phyloP scores from a whole-genome alignment of 2,888 invertebrate species.

The Scotopteryx bipunctaria region DNA sequence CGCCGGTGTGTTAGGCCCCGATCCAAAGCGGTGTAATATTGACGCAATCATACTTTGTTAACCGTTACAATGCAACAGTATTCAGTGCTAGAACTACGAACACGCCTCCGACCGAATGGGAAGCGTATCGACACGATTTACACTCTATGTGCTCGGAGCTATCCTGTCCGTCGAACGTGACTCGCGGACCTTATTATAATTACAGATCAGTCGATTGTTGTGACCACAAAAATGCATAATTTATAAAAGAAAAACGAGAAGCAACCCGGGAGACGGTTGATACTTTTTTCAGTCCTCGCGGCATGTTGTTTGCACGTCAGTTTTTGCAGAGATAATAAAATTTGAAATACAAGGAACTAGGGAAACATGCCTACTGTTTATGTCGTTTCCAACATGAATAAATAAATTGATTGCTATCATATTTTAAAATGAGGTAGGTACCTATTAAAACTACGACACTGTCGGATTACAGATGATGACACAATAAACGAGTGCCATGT shows the following conservation, averaged over 20 bases:
- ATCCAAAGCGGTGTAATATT: slow-evolving; percentile 53
- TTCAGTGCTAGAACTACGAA: slow-evolving; percentile 52
- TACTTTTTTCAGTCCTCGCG: slow-evolving; percentile 60
- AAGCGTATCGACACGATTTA: slow-evolving; percentile 55
- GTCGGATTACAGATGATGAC: slow-evolving; percentile 29
- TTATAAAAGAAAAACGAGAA: slow-evolving; percentile 70
- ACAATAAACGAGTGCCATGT: slow-evolving; percentile 31
- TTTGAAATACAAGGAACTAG: slow-evolving; percentile 50
- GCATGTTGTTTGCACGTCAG: slow-evolving; percentile 57
- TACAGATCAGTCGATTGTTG: slow-evolving; percentile 80
- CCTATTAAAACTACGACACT: slow-evolving; percentile 34
- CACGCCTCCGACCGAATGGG: slow-evolving; percentile 57
- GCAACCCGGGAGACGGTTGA: slow-evolving; percentile 55
- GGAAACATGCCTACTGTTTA: slow-evolving; percentile 43
- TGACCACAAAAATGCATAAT: slow-evolving; percentile 76
- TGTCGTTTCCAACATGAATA: slow-evolving; percentile 43
- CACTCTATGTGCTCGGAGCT: slow-evolving; percentile 44
- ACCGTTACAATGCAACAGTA: slow-evolving; percentile 58
- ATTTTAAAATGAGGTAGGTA: slow-evolving; percentile 32
- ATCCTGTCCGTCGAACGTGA: slow-evolving; percentile 64
- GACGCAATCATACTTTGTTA: slow-evolving; percentile 57
- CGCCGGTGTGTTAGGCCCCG: slow-evolving; percentile 45
- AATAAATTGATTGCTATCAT: slow-evolving; percentile 23
- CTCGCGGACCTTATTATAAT: slow-evolving; percentile 76
- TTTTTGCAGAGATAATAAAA: slow-evolving; percentile 59